Percentiles rank a stretch among this genome's conserved stretches.
Conservation (phyloP, 2,797 vertebrate species). For the Margarornis squamiger region DNA sequence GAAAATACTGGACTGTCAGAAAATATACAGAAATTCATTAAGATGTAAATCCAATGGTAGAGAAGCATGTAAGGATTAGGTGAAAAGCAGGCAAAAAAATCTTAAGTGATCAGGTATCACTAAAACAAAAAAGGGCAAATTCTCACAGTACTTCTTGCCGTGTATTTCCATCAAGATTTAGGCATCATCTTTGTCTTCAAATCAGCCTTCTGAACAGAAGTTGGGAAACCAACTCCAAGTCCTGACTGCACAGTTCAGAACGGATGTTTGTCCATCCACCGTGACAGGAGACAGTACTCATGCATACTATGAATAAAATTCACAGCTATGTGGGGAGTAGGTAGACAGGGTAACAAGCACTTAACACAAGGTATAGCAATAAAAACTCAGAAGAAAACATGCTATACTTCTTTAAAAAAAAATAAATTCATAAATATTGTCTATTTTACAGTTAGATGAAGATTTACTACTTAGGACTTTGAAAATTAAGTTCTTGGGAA, state of each 20-base stretch:
- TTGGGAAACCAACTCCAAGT: background rate
- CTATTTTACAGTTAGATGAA: background rate
- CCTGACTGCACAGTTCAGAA: background rate
- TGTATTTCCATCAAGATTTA: background rate
- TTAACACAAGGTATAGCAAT: background rate
- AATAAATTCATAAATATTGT: background rate
- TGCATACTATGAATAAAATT: background rate
- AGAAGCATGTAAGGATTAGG: background rate
- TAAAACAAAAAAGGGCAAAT: background rate
- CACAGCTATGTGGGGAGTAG: background rate
- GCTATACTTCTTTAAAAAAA: background rate
- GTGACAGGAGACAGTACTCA: background rate
- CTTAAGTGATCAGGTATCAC: background rate
- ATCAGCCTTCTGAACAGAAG: background rate
- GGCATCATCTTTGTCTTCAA: background rate
- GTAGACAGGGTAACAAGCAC: background rate
- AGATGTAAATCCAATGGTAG: background rate
- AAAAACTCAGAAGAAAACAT: background rate
- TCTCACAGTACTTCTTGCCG: background rate
- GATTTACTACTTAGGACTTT: background rate
- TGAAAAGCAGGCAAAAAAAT: background rate
- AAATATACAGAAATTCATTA: background rate
- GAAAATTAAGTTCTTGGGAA: background rate
- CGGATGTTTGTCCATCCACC: accelerated
- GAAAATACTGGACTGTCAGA: background rate